These are phyloP conservation scores for Arremon aurantiirostris DNA, from an alignment of 2,797 vertebrate species.

Conservation along the genomic window DNA sequence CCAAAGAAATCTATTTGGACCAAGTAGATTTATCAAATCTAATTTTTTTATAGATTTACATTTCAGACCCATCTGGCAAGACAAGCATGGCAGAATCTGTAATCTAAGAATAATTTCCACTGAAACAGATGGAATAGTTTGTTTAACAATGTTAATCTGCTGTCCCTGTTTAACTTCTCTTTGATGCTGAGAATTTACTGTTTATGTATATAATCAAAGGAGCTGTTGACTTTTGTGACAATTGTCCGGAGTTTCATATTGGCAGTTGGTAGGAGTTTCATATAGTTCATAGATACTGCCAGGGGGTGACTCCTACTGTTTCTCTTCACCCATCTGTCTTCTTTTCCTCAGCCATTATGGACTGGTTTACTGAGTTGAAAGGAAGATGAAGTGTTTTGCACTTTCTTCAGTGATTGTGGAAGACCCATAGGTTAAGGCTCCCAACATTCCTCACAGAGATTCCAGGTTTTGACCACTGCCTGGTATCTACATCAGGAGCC, in stretches of 20 bases:
- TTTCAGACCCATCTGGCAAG: neutral
- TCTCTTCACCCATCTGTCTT: neutral
- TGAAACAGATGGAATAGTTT: neutral
- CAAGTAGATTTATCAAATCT: neutral
- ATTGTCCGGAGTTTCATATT: neutral
- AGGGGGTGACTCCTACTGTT: neutral
- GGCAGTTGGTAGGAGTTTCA: too few species aligned
- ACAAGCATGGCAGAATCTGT: neutral
- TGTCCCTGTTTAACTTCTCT: neutral
- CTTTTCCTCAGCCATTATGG: neutral
- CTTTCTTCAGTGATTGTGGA: neutral
- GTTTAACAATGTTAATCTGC: neutral
- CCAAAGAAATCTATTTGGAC: neutral
- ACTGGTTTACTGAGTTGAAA: neutral
- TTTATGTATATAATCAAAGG: neutral
- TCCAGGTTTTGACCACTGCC: neutral
- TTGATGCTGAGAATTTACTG: neutral
- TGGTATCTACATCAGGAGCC: neutral
- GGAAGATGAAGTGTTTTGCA: neutral
- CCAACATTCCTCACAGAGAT: neutral
- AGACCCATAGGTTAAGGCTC: neutral
- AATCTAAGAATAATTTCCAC: neutral
- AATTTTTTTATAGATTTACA: neutral
- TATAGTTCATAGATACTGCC: fast-evolving
- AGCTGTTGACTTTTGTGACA: neutral